Evolutionary conservation across 2,888 invertebrate genomes (phyloP).

Genomic region (Ornithoptera priamus): DNA sequence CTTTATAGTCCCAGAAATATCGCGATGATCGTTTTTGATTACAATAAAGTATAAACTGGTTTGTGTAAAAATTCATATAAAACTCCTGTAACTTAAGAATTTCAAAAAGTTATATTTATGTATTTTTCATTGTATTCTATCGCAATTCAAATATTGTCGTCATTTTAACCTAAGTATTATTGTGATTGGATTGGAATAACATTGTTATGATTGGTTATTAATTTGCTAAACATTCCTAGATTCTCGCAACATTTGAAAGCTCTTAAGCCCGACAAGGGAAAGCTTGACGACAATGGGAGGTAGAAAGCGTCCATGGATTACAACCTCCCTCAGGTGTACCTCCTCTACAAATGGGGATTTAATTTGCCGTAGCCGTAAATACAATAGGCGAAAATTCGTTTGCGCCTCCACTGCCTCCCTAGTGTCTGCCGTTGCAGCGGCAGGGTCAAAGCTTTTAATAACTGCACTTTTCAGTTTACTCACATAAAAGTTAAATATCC

Average conservation of each 20-base stretch:
- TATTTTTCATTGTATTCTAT: background rate
- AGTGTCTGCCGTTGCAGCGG: conserved; percentile 41
- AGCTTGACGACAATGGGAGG: conserved; percentile 61
- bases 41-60: no score
- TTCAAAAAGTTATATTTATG: no score
- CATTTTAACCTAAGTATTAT: background rate
- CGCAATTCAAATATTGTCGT: background rate
- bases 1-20: no score
- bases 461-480: conserved; percentile 23
- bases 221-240: conserved; percentile 63
- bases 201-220: conserved; percentile 61
- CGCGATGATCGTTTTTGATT: no score
- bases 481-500: conserved; percentile 9
- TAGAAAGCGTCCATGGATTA: conserved; percentile 63
- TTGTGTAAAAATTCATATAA: no score
- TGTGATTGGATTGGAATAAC: conserved; percentile 14
- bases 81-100: no score
- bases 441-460: conserved; percentile 39
- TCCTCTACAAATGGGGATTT: conserved; percentile 68
- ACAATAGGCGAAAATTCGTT: conserved; percentile 66
- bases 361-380: conserved; percentile 71
- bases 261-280: conserved; percentile 63
- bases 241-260: conserved; percentile 47
- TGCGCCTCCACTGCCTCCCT: conserved; percentile 40
- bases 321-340: conserved; percentile 55